phyloP scores from a whole-genome alignment of 2,797 vertebrate species.

The Tarsius wallacei region DNA sequence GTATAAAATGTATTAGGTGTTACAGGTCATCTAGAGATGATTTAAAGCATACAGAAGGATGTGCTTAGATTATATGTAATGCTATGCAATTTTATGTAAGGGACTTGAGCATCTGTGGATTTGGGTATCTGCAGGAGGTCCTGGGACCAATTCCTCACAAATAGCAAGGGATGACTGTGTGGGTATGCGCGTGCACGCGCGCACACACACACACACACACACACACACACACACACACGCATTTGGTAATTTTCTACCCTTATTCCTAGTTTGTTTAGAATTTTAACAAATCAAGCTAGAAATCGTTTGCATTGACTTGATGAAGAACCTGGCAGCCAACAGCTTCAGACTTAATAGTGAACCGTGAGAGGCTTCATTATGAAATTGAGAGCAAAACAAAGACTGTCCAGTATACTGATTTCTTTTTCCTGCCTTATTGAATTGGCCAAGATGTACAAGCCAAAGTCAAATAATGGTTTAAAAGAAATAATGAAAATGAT shows the following conservation, averaged over 20 bases:
- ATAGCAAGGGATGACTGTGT: background rate
- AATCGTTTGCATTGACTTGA: background rate
- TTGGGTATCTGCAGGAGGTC: background rate
- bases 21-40: background rate
- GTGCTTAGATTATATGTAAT: background rate
- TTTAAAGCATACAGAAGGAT: background rate
- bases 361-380: background rate
- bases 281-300: background rate
- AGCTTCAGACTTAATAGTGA: background rate
- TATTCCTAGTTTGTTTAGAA: conserved; percentile 47
- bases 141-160: background rate
- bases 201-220: too few species aligned
- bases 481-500: conserved; percentile 44
- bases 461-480: conserved; percentile 48
- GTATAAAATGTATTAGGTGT: background rate
- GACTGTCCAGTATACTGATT: background rate
- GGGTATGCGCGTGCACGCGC: background rate
- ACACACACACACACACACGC: too few species aligned
- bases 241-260: conserved; percentile 42
- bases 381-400: background rate
- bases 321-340: background rate
- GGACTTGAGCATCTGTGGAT: background rate
- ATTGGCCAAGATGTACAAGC: conserved; percentile 61
- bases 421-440: conserved; percentile 73
- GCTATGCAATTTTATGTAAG: background rate